These are phyloP conservation scores for Irena cyanogastra DNA, from an alignment of 2,113 vertebrate species.

Conservation along the genomic window DNA sequence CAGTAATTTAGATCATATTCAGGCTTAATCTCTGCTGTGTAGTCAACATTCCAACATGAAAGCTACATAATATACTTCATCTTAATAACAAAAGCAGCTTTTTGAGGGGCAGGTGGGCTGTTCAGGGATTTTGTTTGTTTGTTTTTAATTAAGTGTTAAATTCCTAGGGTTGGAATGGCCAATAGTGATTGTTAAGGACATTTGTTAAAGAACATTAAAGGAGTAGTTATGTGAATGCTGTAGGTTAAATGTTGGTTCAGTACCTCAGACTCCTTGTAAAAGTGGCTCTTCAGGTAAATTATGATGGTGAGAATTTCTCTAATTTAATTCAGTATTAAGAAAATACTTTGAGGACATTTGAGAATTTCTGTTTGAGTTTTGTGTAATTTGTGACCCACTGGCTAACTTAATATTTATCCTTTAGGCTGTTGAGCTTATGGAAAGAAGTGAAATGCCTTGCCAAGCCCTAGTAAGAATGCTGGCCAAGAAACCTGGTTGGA, in stretches of 20 bases:
- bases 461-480: conserved; percentile 95
- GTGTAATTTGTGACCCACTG: neutral
- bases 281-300: neutral
- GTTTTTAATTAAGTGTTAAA: neutral
- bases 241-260: neutral
- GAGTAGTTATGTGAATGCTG: neutral
- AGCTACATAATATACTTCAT: neutral
- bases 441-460: conserved; percentile 87
- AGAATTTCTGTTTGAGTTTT: neutral
- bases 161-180: neutral
- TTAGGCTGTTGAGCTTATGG: conserved; percentile 93
- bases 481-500: conserved; percentile 98
- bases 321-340: neutral
- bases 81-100: neutral
- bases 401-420: neutral
- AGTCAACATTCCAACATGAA: neutral
- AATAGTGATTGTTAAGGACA: neutral
- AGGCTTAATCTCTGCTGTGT: neutral
- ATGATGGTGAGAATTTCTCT: neutral
- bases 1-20: neutral
- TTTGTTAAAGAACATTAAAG: neutral
- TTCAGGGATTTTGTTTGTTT: neutral
- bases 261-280: neutral
- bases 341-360: neutral
- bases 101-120: neutral